Conservation (phyloP, 2,113 vertebrate species). For the Glaucidium brasilianum region DNA sequence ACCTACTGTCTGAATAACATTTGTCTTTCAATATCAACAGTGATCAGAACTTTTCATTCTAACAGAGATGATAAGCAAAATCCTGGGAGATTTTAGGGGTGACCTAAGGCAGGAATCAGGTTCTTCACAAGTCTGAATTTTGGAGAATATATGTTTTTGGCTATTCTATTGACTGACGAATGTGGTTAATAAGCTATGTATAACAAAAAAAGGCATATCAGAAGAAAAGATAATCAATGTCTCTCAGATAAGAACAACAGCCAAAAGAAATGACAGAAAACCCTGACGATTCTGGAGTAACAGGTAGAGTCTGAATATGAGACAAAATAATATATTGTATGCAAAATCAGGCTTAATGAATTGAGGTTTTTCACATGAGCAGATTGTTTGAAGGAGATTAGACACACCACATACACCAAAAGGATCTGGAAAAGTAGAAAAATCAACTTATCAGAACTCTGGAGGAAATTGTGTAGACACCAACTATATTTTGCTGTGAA, state of each 20-base stretch:
- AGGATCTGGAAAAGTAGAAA: not conserved
- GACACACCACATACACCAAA: not conserved
- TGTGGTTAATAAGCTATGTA: not conserved
- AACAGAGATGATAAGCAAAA: not conserved
- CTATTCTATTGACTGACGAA: not conserved
- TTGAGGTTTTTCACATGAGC: not conserved
- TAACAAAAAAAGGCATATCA: not conserved
- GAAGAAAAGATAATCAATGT: not conserved
- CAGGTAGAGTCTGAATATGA: not conserved
- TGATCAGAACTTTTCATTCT: not conserved
- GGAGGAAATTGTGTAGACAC: not conserved
- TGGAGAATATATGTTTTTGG: not conserved
- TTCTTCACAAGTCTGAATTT: not conserved
- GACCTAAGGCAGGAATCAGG: not conserved
- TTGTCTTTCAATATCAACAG: not conserved
- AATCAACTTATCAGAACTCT: not conserved
- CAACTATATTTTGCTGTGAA: not conserved
- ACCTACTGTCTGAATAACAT: not conserved
- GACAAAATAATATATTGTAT: not conserved
- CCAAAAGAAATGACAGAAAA: not conserved
- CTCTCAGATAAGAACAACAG: not conserved
- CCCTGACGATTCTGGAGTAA: not conserved
- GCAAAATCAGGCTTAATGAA: not conserved
- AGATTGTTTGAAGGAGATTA: not conserved
- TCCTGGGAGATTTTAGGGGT: not conserved